Evolutionary conservation across 2,113 vertebrate genomes (phyloP).

Genomic region (Mugil cephalus): DNA sequence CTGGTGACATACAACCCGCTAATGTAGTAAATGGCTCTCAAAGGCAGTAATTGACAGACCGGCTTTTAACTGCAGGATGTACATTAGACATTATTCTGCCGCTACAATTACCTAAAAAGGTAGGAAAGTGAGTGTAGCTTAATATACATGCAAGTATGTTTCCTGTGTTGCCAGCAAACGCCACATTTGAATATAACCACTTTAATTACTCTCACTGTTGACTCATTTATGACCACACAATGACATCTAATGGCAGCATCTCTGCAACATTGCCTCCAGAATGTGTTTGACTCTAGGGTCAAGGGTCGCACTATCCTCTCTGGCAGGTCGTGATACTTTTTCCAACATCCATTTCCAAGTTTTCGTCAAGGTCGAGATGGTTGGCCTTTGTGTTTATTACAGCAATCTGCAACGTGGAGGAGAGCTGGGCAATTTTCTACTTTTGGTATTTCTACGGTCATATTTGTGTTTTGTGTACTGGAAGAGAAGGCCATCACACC

Average conservation of each 20-base stretch:
- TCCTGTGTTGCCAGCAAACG: background rate
- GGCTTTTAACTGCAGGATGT: conserved; percentile 15
- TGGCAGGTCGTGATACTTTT: background rate
- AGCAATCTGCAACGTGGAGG: background rate
- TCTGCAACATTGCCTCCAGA: background rate
- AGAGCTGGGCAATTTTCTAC: background rate
- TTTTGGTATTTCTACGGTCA: background rate
- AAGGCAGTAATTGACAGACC: conserved; percentile 27
- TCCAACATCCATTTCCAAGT: conserved; percentile 1
- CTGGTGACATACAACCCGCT: conserved; percentile 28
- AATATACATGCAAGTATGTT: background rate
- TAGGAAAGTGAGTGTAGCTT: background rate
- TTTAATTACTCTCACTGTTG: too few species aligned
- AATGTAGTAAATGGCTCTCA: conserved; percentile 29
- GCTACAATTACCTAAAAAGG: background rate
- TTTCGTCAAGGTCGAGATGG: background rate
- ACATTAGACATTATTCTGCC: conserved; percentile 21
- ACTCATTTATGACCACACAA: background rate
- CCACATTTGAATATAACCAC: background rate
- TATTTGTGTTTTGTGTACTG: conserved; percentile 5
- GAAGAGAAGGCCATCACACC: conserved; percentile 4
- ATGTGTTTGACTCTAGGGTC: background rate
- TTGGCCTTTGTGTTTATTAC: background rate
- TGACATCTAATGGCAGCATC: background rate
- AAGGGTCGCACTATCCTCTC: background rate